A percentile compares a stretch with the other conserved stretches of the same genome.
These are phyloP conservation scores for Polypterus bichir DNA, from an alignment of 2,113 vertebrate species.

Conservation along the genomic window DNA sequence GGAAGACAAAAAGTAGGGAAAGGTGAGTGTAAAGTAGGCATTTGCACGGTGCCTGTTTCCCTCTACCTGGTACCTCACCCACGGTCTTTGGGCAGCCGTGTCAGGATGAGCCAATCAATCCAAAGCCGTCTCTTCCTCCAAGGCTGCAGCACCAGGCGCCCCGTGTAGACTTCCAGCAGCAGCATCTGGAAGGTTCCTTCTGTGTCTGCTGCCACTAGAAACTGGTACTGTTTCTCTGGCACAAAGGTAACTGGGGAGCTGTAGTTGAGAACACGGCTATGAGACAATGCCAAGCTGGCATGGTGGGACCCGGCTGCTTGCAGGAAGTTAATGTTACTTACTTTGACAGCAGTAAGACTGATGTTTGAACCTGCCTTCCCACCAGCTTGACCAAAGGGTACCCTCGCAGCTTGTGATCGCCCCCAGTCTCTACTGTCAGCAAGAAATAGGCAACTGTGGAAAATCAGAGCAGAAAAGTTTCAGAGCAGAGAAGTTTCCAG, in stretches of 20 bases:
- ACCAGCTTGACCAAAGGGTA: slow-evolving; percentile 12
- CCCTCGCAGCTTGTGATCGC: slow-evolving; percentile 1
- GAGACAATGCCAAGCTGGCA: neutral
- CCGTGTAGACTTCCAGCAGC: slow-evolving; percentile 9
- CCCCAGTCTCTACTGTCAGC: slow-evolving; percentile 8
- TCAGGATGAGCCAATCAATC: slow-evolving; percentile 8
- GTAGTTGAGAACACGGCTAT: neutral
- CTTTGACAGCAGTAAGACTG: slow-evolving; percentile 12
- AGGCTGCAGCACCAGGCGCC: slow-evolving; percentile 9
- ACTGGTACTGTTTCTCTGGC: slow-evolving; percentile 10
- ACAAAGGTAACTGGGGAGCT: slow-evolving; percentile 5
- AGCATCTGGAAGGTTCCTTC: slow-evolving; percentile 2
- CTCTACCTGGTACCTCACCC: neutral
- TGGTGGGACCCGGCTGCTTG: neutral
- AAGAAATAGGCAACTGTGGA: slow-evolving; percentile 11
- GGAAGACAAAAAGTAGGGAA: neutral
- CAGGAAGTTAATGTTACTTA: neutral
- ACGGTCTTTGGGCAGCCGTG: slow-evolving; percentile 5
- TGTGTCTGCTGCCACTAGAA: slow-evolving; percentile 8
- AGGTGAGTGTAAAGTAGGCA: slow-evolving; percentile 1
- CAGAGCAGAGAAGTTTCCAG: neutral
- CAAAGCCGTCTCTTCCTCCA: slow-evolving; percentile 14
- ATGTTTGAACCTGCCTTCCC: neutral
- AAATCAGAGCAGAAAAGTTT: neutral
- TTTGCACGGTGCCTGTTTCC: neutral